phyloP scores from a whole-genome alignment of 2,797 vertebrate species.

The Phataginus tetradactyla region DNA sequence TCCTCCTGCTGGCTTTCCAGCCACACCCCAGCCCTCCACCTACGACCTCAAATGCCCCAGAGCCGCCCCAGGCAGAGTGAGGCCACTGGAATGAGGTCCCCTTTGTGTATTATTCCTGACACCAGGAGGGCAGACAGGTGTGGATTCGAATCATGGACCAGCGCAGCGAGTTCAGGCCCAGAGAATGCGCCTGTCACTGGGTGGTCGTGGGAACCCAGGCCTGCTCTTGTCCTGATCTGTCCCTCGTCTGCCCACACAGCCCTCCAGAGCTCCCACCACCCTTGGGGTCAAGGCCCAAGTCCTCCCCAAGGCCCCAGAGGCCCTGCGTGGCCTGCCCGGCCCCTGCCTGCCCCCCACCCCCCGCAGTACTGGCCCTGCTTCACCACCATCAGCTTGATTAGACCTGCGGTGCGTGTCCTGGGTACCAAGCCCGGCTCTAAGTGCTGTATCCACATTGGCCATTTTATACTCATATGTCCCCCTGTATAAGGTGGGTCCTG shows the following conservation, averaged over 20 bases:
- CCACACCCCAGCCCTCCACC: neutral
- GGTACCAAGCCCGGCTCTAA: neutral
- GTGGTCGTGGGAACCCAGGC: no score
- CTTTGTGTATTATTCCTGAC: neutral
- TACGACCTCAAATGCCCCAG: neutral
- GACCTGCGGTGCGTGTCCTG: neutral
- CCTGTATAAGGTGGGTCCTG: neutral
- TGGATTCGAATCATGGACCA: neutral
- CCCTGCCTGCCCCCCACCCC: no score
- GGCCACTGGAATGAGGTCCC: no score
- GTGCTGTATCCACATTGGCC: neutral
- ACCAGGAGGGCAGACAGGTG: neutral
- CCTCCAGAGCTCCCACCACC: no score
- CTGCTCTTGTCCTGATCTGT: no score
- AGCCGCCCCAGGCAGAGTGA: fast-evolving
- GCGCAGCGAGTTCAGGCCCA: neutral
- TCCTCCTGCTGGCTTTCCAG: neutral
- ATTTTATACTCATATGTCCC: neutral
- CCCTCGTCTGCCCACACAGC: no score
- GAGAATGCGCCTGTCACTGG: no score
- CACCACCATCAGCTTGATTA: neutral
- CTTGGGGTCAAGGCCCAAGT: no score
- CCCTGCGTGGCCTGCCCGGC: no score
- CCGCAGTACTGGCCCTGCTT: no score
- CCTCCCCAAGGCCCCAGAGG: no score